Base-by-base conservation (phyloP, 2,888 invertebrate genomes). In the Phytoseiulus persimilis region DNA sequence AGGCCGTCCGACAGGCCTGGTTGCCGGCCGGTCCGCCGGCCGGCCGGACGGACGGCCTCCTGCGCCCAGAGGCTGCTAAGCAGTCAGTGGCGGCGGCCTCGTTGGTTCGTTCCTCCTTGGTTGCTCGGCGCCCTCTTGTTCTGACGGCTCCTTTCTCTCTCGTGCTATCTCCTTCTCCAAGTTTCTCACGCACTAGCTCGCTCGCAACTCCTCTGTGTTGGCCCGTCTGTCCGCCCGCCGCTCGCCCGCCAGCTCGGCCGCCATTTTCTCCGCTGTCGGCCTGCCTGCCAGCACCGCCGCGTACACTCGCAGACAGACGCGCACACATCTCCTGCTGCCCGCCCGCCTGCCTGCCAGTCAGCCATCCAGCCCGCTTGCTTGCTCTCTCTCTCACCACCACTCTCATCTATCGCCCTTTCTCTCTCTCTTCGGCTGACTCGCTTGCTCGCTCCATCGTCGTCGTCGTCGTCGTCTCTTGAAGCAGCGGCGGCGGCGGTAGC, bases 111-210 rank as follows among this genome's bases (percentile, higher is more conserved):
- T 65, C 65, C 65, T 65, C 65, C 65, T 65, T 65, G 23, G 65
- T 65, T 65, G 65, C 65, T 65, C 65, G 65, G 65, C 65, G 65
- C 65, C 65, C 65, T 65, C 65, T 65, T 65, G 65, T 65, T 65
- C 65, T 65, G 65, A 65, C 65, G 65, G 65, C 65, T 65, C 65
- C 65, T 65, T 28, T 18, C 65, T 65, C 65, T 65, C 65, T 65
- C 65, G 5, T 65, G 65, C 65, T 28, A 65, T 65, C 65, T 65
- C 65, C 28, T 23, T 65, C 65, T 65, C 65, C 18, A 65, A 28
- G 23, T 65, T 65, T 65, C 65, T 65, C 65, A 65, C 65, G 65
- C 65, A 65, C 23, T 39, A 9, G 39, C 39, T 39, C 39, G 39
- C 39, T 65, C 65, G 65, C 65, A 65, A 65, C 65, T 65, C 65